Base-by-base conservation (phyloP, 2,113 vertebrate species). In the Dasyornis broadbenti region DNA sequence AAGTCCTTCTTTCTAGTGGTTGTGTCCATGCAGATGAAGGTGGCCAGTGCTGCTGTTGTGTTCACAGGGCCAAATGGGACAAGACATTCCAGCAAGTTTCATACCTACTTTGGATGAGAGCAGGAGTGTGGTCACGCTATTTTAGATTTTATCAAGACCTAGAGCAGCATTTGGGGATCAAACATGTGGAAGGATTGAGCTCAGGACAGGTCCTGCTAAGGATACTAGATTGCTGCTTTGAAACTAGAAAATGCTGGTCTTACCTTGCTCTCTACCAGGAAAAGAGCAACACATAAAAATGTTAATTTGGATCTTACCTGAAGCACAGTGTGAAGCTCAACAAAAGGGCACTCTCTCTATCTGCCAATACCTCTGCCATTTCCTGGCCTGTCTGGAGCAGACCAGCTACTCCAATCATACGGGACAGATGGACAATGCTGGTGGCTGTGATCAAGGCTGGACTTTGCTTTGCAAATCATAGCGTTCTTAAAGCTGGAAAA, bases 121-220 rank as follows among this genome's bases (percentile, higher is more conserved):
- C 33, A 65, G 20, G 11, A 30, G 24, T 0, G 0, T 33, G 52
- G 17, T 49, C 53, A 35, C 3, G 10, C 45, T 9, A 37, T 73
- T 82, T 71, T 57, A 57, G 35, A 45, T 65, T 54, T 93, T 44
- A 53, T 79, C 35, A 76, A 35, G 30, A 33, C 24, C 76, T 79
- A 52, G 24, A 85, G 28, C 63, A 13, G 24, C n/a, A 65, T 61
- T 70, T 71, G 22, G 44, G 5, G 11, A 22, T 88, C 40, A 79
- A 69, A 37, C 4, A 28, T 17, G 13, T 27, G 33, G 49, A 80
- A 69, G 23, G 35, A 77, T 30, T 80, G 80, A 28, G n/a, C 37
- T 92, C 54, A 82, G 50, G 13, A 23, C 33, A 50, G 21, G 15
- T 42, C 30, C 10, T 11, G 10, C 10, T 26, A 21, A 53, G 11